These are phyloP conservation scores for Pseudomyrmex gracilis DNA, from an alignment of 1,140 invertebrate genomes.

Conservation along the genomic window DNA sequence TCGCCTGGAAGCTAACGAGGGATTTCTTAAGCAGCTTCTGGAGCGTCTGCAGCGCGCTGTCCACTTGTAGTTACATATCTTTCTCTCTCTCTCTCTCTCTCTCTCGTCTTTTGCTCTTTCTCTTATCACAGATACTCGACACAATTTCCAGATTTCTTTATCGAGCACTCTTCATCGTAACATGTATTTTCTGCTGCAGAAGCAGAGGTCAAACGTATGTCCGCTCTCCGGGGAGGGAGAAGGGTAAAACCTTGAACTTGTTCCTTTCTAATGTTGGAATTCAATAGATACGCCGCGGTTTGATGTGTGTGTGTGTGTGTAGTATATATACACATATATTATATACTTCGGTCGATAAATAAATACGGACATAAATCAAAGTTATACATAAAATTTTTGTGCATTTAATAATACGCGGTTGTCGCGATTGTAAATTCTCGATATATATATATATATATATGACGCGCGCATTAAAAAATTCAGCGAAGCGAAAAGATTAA, in stretches of 20 bases:
- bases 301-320: neutral
- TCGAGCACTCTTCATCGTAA: constrained; percentile 62
- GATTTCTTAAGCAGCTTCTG: constrained; percentile 13
- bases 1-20: neutral
- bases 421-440: constrained; percentile 12
- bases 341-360: neutral
- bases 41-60: constrained; percentile 5
- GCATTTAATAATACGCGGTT: neutral
- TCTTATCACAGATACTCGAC: constrained; percentile 62
- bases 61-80: neutral
- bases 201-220: constrained; percentile 39
- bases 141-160: constrained; percentile 67
- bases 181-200: constrained; percentile 15
- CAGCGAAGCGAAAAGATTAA: constrained; percentile 1
- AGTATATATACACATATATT: too few relatives aligned
- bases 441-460: constrained; percentile 9
- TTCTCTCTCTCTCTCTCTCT: neutral
- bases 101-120: neutral
- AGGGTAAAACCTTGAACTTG: constrained; percentile 49
- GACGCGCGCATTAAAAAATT: neutral
- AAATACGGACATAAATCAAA: neutral
- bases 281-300: constrained; percentile 2
- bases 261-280: constrained; percentile 2
- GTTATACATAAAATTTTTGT: neutral
- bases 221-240: neutral